Conservation (phyloP, 2,113 vertebrate species). For the Cromileptes altivelis region DNA sequence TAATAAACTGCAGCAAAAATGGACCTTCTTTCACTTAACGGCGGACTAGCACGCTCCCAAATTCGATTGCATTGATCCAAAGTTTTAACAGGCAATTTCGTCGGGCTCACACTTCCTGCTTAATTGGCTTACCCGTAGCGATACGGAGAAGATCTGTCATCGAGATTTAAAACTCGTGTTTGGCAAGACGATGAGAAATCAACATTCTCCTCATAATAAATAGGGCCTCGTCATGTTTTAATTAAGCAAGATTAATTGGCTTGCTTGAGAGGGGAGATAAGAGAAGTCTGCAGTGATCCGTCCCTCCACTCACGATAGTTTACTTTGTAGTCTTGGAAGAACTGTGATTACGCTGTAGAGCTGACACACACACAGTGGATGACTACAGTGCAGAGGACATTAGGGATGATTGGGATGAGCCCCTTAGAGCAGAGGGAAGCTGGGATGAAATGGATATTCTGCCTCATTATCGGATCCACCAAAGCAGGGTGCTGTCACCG, state of each 20-base stretch:
- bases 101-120: slow-evolving; percentile 40
- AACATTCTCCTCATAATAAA: slow-evolving; percentile 70
- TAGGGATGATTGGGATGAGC: slow-evolving; percentile 31
- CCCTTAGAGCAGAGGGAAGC: slow-evolving; percentile 31
- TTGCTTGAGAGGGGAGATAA: slow-evolving; percentile 66
- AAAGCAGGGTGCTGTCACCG: slow-evolving; percentile 33
- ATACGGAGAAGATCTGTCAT: slow-evolving; percentile 59
- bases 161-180: slow-evolving; percentile 66
- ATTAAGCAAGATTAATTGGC: slow-evolving; percentile 80
- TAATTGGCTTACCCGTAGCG: slow-evolving; percentile 71
- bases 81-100: slow-evolving; percentile 66
- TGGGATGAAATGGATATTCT: slow-evolving; percentile 35
- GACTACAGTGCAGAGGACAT: slow-evolving; percentile 43
- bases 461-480: slow-evolving; percentile 44
- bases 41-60: slow-evolving; percentile 18
- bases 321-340: slow-evolving; percentile 51
- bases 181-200: slow-evolving; percentile 68
- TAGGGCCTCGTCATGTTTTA: slow-evolving; percentile 75
- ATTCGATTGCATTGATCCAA: slow-evolving; percentile 50
- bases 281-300: slow-evolving; percentile 40
- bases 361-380: slow-evolving; percentile 40
- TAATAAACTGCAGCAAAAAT: slow-evolving; percentile 46
- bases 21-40: slow-evolving; percentile 39
- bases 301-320: slow-evolving; percentile 33
- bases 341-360: slow-evolving; percentile 39